These are phyloP conservation scores for Sternarchorhynchus goeldii DNA, from an alignment of 2,797 vertebrate species.

Conservation along the genomic window DNA sequence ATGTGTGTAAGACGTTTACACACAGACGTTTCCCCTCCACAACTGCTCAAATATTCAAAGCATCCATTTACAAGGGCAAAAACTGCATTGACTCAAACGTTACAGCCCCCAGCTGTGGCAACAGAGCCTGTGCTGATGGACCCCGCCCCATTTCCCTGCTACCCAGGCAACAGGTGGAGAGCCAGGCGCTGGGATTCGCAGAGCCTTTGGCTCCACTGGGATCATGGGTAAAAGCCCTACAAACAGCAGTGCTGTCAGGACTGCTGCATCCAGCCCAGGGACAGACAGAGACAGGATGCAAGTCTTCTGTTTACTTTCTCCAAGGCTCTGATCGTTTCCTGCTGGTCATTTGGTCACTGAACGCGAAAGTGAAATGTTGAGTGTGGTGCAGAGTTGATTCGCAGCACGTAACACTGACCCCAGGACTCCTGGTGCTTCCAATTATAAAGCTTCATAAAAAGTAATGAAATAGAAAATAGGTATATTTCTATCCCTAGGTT, in stretches of 20 bases:
- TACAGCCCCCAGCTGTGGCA: slow-evolving; percentile 60
- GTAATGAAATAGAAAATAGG: no score
- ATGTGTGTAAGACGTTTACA: slow-evolving; percentile 2
- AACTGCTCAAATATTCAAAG: slow-evolving; percentile 46
- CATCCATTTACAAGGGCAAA: slow-evolving; percentile 52
- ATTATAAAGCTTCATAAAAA: no score
- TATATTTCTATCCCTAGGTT: no score
- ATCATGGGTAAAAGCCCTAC: slow-evolving; percentile 37
- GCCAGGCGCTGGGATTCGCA: slow-evolving; percentile 32
- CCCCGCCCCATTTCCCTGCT: slow-evolving; percentile 45
- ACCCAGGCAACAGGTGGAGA: slow-evolving; percentile 52
- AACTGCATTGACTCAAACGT: slow-evolving; percentile 45
- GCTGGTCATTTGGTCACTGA: slow-evolving; percentile 53
- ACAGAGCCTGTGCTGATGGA: slow-evolving; percentile 44
- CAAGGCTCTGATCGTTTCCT: slow-evolving; percentile 57
- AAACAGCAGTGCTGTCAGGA: slow-evolving; percentile 36
- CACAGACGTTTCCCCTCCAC: slow-evolving; percentile 30
- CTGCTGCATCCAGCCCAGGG: slow-evolving; percentile 13
- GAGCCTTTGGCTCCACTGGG: slow-evolving; percentile 44
- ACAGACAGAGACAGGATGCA: slow-evolving; percentile 57
- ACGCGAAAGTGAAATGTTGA: slow-evolving; percentile 50
- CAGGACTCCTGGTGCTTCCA: neutral
- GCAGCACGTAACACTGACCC: slow-evolving; percentile 8
- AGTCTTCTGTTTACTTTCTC: slow-evolving; percentile 53
- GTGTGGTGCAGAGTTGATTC: slow-evolving; percentile 34